Evolutionary conservation across 2,113 vertebrate genomes (phyloP).

Genomic region (Corythoichthys haematopterus): DNA sequence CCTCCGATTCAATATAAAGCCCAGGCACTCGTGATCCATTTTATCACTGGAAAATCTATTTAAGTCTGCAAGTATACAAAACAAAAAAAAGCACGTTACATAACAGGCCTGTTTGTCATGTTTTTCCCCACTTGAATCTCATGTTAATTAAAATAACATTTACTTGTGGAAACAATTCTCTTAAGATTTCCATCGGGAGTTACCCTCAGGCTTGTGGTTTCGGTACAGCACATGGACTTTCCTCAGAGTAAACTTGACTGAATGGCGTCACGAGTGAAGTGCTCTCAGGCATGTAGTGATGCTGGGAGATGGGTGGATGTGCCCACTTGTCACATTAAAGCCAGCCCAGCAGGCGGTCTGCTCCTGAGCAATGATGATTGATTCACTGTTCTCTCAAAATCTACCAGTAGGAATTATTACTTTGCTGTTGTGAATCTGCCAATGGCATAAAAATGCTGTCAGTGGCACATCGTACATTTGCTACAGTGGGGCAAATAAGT

Average conservation of each 20-base stretch:
- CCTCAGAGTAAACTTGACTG: constrained; percentile 28
- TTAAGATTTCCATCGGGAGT: constrained; percentile 12
- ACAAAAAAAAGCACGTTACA: constrained; percentile 22
- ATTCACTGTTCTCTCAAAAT: constrained; percentile 22
- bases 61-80: constrained; percentile 10
- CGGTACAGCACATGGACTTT: constrained; percentile 42
- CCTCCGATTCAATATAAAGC: constrained; percentile 3
- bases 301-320: constrained; percentile 26
- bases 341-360: constrained; percentile 9
- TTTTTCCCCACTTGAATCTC: constrained; percentile 8
- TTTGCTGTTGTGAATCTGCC: background rate
- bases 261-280: constrained; percentile 47
- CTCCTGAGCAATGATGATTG: constrained; percentile 32
- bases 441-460: too few relatives aligned
- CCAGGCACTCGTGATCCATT: constrained; percentile 4
- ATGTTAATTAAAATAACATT: constrained; percentile 1
- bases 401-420: background rate
- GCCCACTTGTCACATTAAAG: constrained; percentile 37
- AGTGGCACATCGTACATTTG: too few relatives aligned
- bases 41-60: constrained; percentile 20
- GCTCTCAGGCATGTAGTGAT: constrained; percentile 49
- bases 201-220: background rate
- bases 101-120: constrained; percentile 26
- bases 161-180: background rate
- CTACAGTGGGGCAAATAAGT: too few relatives aligned